Evolutionary conservation across 2,797 vertebrate species (phyloP).

Genomic region (Iguana delicatissima): DNA sequence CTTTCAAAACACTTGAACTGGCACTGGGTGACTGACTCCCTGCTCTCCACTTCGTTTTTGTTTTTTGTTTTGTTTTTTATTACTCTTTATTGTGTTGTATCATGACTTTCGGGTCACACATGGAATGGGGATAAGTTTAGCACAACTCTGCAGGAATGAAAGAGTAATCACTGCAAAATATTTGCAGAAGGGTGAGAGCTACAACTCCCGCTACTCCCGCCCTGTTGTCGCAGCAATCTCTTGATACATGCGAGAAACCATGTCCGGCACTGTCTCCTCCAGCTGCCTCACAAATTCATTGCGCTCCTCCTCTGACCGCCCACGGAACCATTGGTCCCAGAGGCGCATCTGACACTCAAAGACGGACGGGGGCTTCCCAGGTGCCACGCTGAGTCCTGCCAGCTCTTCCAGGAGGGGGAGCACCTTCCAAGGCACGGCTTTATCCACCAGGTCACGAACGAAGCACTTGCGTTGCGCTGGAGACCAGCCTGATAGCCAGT

Average conservation of each 20-base stretch:
- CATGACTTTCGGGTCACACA: background rate
- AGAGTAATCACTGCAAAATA: background rate
- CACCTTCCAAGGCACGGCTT: conserved; percentile 91
- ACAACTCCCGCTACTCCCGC: conserved; percentile 72
- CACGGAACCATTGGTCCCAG: conserved; percentile 94
- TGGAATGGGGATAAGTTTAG: background rate
- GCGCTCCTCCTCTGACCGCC: conserved; percentile 90
- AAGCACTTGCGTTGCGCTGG: conserved; percentile 85
- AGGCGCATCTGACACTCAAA: conserved; percentile 93
- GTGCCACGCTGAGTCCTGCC: conserved; percentile 84
- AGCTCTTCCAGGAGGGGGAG: conserved; percentile 88
- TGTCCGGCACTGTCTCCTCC: conserved; percentile 84
- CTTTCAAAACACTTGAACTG: background rate
- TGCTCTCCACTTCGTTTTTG: too few relatives aligned
- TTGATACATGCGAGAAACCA: conserved; percentile 87
- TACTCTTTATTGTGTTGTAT: conserved; percentile 6
- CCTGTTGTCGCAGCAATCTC: conserved; percentile 86
- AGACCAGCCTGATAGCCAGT: conserved; percentile 90
- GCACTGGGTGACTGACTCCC: background rate
- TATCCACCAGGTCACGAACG: conserved; percentile 88
- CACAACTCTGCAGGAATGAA: background rate
- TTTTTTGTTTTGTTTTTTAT: background rate
- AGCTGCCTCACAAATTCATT: conserved; percentile 88
- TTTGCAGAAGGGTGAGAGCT: too few relatives aligned
- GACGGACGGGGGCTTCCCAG: conserved; percentile 79